phyloP scores from a whole-genome alignment of 2,888 invertebrate species.

The Drepanosiphum platanoidis region DNA sequence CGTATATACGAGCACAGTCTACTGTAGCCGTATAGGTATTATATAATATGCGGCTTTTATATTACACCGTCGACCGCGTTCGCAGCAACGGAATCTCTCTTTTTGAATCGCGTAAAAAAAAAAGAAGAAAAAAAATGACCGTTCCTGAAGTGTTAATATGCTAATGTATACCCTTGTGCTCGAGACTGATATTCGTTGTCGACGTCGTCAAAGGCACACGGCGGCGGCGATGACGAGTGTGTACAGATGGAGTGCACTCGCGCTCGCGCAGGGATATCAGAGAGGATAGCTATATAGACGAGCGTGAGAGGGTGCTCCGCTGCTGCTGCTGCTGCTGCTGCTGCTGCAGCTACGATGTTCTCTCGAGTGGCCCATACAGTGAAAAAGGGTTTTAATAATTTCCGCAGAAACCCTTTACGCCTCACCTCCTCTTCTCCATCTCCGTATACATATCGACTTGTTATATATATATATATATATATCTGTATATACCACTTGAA shows the following conservation, averaged over 20 bases:
- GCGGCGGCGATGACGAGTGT: neutral
- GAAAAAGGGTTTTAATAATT: constrained; percentile 51
- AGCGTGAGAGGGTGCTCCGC: neutral
- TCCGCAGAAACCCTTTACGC: constrained; percentile 40
- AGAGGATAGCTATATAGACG: neutral
- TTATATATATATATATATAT: neutral
- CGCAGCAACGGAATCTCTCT: neutral
- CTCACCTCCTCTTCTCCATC: constrained; percentile 35
- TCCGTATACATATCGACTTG: neutral
- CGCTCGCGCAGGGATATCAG: neutral
- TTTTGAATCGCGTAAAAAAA: neutral
- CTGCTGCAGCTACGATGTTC: neutral
- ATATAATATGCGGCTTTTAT: no score
- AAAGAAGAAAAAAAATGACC: constrained; percentile 24
- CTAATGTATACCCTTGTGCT: constrained; percentile 37
- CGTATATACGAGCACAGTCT: no score
- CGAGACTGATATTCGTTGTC: constrained; percentile 40
- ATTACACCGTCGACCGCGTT: neutral
- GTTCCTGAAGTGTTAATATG: constrained; percentile 35
- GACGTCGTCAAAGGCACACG: constrained; percentile 1
- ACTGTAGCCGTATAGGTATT: no score
- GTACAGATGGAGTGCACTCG: neutral
- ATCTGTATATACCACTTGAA: constrained; percentile 13
- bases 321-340: constrained; percentile 13
- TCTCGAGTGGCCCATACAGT: constrained; percentile 32